Evolutionary conservation across 92 coral and sea anemone species (phyloP).

Genomic region (Actinostola sp.): DNA sequence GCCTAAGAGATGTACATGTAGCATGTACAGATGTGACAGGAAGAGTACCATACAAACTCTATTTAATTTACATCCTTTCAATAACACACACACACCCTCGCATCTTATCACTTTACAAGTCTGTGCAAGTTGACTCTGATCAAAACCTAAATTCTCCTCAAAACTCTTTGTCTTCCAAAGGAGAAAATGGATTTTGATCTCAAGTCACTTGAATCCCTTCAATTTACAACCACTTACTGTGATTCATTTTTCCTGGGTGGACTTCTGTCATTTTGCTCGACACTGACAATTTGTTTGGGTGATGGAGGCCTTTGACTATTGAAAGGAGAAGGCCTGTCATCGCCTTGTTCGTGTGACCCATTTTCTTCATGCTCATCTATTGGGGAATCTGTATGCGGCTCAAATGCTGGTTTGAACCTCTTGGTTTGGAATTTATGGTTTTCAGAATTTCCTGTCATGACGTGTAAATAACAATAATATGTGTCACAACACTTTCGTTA

Average conservation of each 20-base stretch:
- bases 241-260: neutral
- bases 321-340: neutral
- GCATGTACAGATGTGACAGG: no score
- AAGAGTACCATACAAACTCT: no score
- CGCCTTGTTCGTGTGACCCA: neutral
- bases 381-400: conserved; percentile 20
- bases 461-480: no score
- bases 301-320: conserved; percentile 7
- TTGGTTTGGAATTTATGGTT: conserved; percentile 46
- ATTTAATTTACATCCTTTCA: no score
- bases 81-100: no score
- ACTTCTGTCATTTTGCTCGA: conserved; percentile 2
- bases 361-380: conserved; percentile 14
- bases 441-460: conserved; percentile 43
- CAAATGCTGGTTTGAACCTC: conserved; percentile 73
- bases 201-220: no score
- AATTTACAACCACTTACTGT: conserved; percentile 7
- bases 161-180: no score
- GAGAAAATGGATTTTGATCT: no score
- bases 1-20: neutral
- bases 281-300: neutral
- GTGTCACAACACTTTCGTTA: no score
- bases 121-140: no score
- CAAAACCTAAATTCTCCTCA: no score
- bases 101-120: no score